Evolutionary conservation across 2,113 vertebrate species (phyloP).

Genomic region (Entelurus aequoreus): DNA sequence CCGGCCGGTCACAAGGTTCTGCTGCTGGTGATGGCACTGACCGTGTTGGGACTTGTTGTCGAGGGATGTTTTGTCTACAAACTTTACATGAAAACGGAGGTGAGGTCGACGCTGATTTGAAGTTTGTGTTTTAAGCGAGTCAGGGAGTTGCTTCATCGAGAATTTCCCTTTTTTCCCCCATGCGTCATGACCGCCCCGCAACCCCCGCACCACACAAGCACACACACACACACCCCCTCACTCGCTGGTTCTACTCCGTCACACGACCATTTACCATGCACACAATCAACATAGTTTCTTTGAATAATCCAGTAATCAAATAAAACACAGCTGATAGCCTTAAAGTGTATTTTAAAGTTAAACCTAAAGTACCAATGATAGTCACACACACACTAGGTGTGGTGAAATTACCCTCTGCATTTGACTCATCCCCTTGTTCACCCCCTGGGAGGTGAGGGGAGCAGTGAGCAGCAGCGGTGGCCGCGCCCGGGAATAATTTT

Average conservation of each 20-base stretch:
- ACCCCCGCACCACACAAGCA: neutral
- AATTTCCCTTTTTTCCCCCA: slow-evolving; percentile 30
- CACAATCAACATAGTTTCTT: too few relatives aligned
- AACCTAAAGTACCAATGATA: too few relatives aligned
- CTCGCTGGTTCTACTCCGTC: too few relatives aligned
- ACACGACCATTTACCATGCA: neutral
- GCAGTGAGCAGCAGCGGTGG: too few relatives aligned
- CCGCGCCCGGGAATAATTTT: too few relatives aligned
- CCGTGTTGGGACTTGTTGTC: slow-evolving; percentile 46
- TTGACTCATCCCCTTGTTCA: too few relatives aligned
- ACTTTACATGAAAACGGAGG: slow-evolving; percentile 47
- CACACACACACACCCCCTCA: neutral
- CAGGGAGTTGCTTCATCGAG: slow-evolving; percentile 12
- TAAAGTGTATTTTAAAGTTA: too few relatives aligned
- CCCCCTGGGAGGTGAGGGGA: too few relatives aligned
- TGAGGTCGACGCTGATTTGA: slow-evolving; percentile 26
- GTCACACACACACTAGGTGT: too few relatives aligned
- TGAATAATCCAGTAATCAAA: too few relatives aligned
- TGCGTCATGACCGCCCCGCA: slow-evolving; percentile 22
- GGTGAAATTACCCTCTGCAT: too few relatives aligned
- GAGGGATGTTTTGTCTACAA: slow-evolving; percentile 57
- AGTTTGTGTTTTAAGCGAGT: neutral
- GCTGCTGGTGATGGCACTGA: slow-evolving; percentile 39
- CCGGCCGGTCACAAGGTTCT: slow-evolving; percentile 20
- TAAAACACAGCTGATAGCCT: too few relatives aligned